Percentiles rank a stretch among this genome's conserved stretches.
These are phyloP conservation scores for Cosmopolites sordidus DNA, from an alignment of 2,888 invertebrate species.

Conservation along the genomic window DNA sequence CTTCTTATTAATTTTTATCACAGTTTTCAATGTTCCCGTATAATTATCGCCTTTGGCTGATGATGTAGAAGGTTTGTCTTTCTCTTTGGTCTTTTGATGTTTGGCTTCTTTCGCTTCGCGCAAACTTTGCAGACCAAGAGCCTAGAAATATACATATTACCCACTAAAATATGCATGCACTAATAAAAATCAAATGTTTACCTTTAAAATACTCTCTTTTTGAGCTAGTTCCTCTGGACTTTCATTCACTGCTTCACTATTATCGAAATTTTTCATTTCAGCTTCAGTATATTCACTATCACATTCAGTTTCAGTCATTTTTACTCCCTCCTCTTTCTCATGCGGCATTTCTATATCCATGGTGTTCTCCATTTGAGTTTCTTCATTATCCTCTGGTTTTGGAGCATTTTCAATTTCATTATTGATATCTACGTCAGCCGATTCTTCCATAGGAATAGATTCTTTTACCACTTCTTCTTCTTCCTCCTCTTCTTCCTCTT, in stretches of 20 bases:
- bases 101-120: conserved; percentile 69
- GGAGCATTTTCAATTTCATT: neutral
- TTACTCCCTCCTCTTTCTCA: conserved; percentile 7
- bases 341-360: conserved; percentile 6
- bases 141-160: conserved; percentile 41
- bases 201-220: conserved; percentile 66
- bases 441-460: neutral
- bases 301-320: conserved; percentile 20
- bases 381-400: neutral
- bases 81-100: conserved; percentile 33
- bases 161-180: neutral
- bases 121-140: conserved; percentile 70
- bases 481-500: conserved; percentile 12
- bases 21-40: conserved; percentile 78
- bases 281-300: conserved; percentile 20
- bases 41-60: conserved; percentile 48
- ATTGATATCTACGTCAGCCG: conserved; percentile 3
- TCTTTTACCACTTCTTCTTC: conserved; percentile 4
- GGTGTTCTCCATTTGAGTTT: no score
- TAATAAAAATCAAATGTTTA: conserved; percentile 11
- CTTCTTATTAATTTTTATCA: conserved; percentile 74
- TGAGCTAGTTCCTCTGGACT: conserved; percentile 37
- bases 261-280: conserved; percentile 13
- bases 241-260: conserved; percentile 22
- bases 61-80: conserved; percentile 29